These are phyloP conservation scores for Anolis apletophallus DNA, from an alignment of 2,797 vertebrate genomes.

Conservation along the genomic window DNA sequence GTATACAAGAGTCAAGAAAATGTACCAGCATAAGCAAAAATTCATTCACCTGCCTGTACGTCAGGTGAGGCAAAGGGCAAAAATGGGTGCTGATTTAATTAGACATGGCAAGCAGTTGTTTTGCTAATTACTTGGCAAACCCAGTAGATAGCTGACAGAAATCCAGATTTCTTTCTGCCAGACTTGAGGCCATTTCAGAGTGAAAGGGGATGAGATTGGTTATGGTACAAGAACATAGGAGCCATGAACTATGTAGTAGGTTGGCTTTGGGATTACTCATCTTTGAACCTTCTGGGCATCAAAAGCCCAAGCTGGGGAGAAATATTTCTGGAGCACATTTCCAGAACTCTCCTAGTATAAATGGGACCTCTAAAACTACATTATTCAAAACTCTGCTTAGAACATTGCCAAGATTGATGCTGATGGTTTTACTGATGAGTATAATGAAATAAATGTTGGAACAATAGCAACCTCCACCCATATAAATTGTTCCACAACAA, in stretches of 20 bases:
- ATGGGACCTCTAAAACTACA: background rate
- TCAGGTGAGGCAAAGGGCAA: background rate
- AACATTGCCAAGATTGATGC: too few species aligned
- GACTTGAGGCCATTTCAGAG: background rate
- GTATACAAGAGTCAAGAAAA: background rate
- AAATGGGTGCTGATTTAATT: background rate
- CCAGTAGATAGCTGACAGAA: background rate
- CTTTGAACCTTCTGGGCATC: too few species aligned
- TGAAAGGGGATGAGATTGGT: background rate
- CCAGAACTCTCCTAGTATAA: background rate
- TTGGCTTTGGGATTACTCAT: too few species aligned
- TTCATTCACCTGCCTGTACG: background rate
- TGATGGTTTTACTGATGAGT: too few species aligned
- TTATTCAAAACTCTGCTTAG: background rate
- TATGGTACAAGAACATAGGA: background rate
- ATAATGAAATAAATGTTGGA: too few species aligned
- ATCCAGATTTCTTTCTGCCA: background rate
- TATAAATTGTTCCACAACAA: background rate
- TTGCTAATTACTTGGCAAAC: background rate
- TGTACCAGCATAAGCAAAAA: background rate
- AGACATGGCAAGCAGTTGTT: background rate
- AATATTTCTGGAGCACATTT: too few species aligned
- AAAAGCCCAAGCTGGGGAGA: too few species aligned
- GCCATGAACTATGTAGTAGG: background rate
- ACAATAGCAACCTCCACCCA: too few species aligned